Evolutionary conservation across 2,113 vertebrate genomes (phyloP).

Genomic region (Anhinga anhinga): DNA sequence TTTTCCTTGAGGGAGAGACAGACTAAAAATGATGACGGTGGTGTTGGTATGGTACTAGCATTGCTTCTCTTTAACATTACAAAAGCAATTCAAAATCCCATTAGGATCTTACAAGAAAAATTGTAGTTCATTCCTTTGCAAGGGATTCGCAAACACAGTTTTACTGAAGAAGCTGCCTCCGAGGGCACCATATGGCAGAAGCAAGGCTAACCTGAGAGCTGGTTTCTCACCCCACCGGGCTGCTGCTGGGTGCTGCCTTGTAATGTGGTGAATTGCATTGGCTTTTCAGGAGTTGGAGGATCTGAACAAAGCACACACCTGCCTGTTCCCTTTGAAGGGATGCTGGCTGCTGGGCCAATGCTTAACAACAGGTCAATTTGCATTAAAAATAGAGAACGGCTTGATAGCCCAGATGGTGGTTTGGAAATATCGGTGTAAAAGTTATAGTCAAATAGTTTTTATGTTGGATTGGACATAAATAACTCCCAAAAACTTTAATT

Average conservation of each 20-base stretch:
- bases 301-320: fast-evolving
- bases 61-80: neutral
- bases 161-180: neutral
- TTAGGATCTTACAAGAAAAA: neutral
- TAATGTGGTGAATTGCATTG: fast-evolving
- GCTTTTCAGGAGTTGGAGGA: neutral
- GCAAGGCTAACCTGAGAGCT: neutral
- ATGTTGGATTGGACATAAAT: neutral
- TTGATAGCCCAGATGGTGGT: neutral
- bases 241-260: neutral
- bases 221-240: neutral
- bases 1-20: neutral
- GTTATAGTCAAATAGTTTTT: neutral
- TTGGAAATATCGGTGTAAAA: neutral
- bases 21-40: neutral
- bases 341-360: neutral
- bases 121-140: neutral
- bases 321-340: neutral
- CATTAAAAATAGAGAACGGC: neutral
- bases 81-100: neutral
- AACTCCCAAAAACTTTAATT: neutral
- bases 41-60: neutral
- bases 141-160: neutral
- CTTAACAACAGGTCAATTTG: neutral
- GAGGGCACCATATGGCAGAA: neutral